Base-by-base conservation (phyloP, 2,113 vertebrate genomes). In the Chaetodon auriga region DNA sequence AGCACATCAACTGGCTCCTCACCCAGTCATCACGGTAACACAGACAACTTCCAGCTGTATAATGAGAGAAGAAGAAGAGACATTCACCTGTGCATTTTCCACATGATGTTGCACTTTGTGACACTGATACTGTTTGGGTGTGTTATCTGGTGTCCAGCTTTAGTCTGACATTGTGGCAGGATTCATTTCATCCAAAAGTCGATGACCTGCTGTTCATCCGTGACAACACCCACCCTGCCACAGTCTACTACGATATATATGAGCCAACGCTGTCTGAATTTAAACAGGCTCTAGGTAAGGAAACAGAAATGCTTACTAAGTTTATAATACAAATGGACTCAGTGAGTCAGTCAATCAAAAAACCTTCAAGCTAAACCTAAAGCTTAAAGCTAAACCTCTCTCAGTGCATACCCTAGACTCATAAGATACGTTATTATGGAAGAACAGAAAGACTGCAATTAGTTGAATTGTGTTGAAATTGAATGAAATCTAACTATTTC, bases 161-260 rank as follows among this genome's bases (percentile, higher is more conserved):
- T 89, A 97, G 94, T 58, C 89, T 97, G 73, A 97, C 97, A 0
- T 74, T 97, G 82, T 97, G 97, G 97, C 97, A 97, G 85, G 93
- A 94, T 0, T 6, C 66, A 7, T 48, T 58, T 0, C 95, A 96
- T 63, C 95, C 95, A n/a, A 92, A 82, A 0, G 61, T 97, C 55
- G 93, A 94, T 0, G 96, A 97, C 80, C 95, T 97, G 25, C 92
- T 97, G 69, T 97, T 96, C 41, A 68, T 97, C 70, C 92, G 96
- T n/a, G 96, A 96, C 83, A 96, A 96, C 93, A 95, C 82, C 10
- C 85, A 94, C n/a, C 60, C 90, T 16, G 83, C 95, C 70, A 84
- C 93, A 68, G 92, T 97, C 89, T 97, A 96, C 92, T 97, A 97
- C 1, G 97, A 97, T 82, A 94, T 97, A 69, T 96, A 96, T 5